Conservation (phyloP, 2,797 vertebrate genomes). For the Poeciliopsis gracilis region DNA sequence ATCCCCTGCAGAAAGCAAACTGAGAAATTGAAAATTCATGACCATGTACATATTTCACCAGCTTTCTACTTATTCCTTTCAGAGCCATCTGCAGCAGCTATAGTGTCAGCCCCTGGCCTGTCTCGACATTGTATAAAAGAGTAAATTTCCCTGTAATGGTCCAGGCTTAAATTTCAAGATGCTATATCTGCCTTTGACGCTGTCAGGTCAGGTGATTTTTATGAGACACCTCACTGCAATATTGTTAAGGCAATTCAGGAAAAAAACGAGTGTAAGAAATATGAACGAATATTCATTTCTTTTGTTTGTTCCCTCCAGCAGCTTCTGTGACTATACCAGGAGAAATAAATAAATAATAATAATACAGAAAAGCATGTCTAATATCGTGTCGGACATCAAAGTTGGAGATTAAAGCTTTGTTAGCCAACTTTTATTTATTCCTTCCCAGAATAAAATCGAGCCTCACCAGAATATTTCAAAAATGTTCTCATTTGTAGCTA, state of each 20-base stretch:
- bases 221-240: conserved; percentile 48
- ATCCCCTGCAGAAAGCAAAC: conserved; percentile 42
- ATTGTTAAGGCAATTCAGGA: conserved; percentile 2
- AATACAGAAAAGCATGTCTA: conserved; percentile 5
- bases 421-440: not conserved
- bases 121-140: conserved; percentile 46
- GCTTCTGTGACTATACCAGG: conserved; percentile 19
- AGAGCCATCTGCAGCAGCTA: conserved; percentile 26
- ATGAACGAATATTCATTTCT: conserved; percentile 32
- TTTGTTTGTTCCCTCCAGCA: conserved; percentile 41
- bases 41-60: conserved; percentile 70
- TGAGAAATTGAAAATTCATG: conserved; percentile 67
- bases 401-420: conserved; percentile 1
- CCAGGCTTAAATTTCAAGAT: conserved; percentile 50
- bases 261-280: conserved; percentile 11
- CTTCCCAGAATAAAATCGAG: conserved; percentile 8
- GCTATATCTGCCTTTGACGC: conserved; percentile 42
- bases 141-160: conserved; percentile 47
- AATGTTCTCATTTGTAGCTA: conserved; percentile 3
- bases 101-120: conserved; percentile 37
- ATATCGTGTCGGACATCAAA: conserved; percentile 19
- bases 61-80: conserved; percentile 43
- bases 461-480: conserved; percentile 27
- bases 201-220: conserved; percentile 43
- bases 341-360: conserved; percentile 9